Evolutionary conservation across 2,113 vertebrate species (phyloP), one percentile per base, ranked within the genome.

Genomic region (Orthonyx spaldingii): DNA sequence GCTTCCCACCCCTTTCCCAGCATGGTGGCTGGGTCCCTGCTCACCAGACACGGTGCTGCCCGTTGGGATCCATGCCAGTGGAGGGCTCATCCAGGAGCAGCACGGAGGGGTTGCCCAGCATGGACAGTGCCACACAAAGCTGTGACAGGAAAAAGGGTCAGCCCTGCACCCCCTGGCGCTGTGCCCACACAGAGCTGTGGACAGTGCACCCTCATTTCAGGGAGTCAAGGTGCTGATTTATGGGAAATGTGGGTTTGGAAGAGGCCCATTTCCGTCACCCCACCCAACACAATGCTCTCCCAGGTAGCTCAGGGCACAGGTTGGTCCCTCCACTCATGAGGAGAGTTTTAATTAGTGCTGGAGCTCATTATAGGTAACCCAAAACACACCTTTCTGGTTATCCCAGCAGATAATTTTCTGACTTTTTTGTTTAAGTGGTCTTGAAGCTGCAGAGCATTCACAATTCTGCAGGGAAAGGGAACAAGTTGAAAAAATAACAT

Each of bases 41-140:
- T 98, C 95, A 99, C 99, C 99, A 99, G 94, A 99, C 98, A 9
- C 97, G 96, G 71, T 97, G 98, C 95, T 99, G 99, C 15, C 98
- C 99, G 2, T 98, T 98, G 9, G 98, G 98, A 90, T 99, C 99
- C 99, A 99, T 98, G 81, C 99, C 98, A 0, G 98, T 97, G 1
- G 99, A 98, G 0, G 98, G 99, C 82, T 99, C 99, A 0, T 99
- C 99, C 97, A 99, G 96, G 13, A 99, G 96, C 49, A 99, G 97
- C 35, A 99, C 97, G 2, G 97, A 66, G 3, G 98, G 99, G 92
- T 97, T 98, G 42, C 99, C 99, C 85, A 99, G 97, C 98, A 99
- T 90, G 77, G 98, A 98, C 96, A 99, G 26, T 0, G 97, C 98
- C 7, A 99, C 99, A 65, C 98, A 98, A 61, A 99, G 71, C 99